phyloP scores from a whole-genome alignment of 2,113 vertebrate genomes.

The Oreochromis spilurus region DNA sequence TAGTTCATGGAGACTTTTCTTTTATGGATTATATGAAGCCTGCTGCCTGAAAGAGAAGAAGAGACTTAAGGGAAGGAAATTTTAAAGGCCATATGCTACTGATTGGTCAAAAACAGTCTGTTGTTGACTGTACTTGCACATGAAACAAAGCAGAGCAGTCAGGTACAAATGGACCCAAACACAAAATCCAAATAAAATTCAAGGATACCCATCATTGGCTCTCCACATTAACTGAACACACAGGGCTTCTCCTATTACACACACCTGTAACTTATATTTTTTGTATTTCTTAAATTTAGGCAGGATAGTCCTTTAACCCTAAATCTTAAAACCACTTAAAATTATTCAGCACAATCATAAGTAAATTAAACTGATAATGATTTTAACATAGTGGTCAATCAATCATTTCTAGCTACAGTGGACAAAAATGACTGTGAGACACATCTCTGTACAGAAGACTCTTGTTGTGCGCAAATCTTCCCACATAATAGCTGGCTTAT shows the following conservation, averaged over 20 bases:
- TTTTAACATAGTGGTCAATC: background rate
- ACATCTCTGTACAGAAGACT: background rate
- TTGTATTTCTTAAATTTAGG: background rate
- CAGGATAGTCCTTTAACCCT: background rate
- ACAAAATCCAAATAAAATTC: background rate
- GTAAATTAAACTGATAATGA: background rate
- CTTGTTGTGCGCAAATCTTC: background rate
- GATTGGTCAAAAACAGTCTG: background rate
- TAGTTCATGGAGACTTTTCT: background rate
- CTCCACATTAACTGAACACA: background rate
- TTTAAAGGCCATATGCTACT: background rate
- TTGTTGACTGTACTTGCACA: background rate
- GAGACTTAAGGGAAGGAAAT: no score
- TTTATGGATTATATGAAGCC: background rate
- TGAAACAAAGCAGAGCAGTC: background rate
- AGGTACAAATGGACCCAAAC: background rate
- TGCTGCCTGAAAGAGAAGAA: background rate
- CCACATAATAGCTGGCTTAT: background rate
- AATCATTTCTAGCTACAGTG: background rate
- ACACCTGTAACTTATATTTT: background rate
- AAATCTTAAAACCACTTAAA: background rate
- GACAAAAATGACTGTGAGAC: background rate
- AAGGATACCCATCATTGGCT: no score
- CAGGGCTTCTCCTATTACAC: background rate
- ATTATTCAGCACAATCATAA: rapidly evolving